These are phyloP conservation scores for Ellobium chinense DNA, from an alignment of 2,888 invertebrate species.

Conservation along the genomic window DNA sequence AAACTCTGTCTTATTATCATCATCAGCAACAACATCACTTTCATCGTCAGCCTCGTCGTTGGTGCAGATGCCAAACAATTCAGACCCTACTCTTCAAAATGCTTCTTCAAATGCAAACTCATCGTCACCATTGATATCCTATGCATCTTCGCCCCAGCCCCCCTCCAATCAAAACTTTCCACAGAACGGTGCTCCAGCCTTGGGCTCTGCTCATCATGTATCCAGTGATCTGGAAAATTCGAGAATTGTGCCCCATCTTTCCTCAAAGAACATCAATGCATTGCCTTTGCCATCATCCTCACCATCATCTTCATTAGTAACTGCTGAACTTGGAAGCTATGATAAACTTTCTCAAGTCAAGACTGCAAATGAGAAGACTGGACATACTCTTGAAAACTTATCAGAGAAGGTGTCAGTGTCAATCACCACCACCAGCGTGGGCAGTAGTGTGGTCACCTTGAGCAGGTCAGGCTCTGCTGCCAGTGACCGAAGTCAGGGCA, in stretches of 20 bases:
- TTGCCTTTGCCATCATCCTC: not conserved
- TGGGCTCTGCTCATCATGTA: not conserved
- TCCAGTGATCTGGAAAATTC: not conserved
- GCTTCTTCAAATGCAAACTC: not conserved
- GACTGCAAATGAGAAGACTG: not conserved
- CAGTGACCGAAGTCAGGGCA: constrained; percentile 22
- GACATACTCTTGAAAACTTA: no score
- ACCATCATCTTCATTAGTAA: not conserved
- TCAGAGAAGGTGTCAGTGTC: not conserved
- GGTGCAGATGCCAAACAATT: not conserved
- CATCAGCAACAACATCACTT: not conserved
- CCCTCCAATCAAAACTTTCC: constrained; percentile 4
- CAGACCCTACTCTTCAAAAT: not conserved
- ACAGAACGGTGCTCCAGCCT: not conserved
- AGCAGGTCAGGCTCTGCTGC: not conserved
- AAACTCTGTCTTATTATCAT: not conserved
- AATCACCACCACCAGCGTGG: no score
- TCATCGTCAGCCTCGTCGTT: not conserved
- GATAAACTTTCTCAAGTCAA: not conserved
- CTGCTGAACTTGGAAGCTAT: not conserved
- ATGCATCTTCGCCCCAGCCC: not conserved
- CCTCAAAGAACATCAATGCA: not conserved
- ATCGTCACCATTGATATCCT: not conserved
- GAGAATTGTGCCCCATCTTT: not conserved
- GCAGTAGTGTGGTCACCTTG: not conserved